A percentile compares a stretch with the other conserved stretches of the same genome.
Conservation (phyloP, 2,113 vertebrate genomes). For the Chrysemys picta region DNA sequence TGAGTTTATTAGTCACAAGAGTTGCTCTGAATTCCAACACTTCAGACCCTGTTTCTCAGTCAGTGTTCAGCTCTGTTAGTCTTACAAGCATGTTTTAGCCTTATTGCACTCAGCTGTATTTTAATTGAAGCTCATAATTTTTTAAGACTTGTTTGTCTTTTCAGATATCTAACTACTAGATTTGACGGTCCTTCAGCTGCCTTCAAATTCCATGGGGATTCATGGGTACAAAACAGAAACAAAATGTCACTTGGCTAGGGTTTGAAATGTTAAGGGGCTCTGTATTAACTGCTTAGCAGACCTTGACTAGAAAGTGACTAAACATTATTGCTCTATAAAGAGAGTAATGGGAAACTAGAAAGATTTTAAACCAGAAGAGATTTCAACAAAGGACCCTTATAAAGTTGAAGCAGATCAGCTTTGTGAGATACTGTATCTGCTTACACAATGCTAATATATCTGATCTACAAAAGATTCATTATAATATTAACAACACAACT, state of each 20-base stretch:
- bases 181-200: conserved; percentile 10
- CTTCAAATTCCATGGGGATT: neutral
- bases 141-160: conserved; percentile 59
- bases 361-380: neutral
- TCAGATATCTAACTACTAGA: conserved; percentile 54
- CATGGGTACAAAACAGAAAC: neutral
- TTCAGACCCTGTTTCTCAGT: neutral
- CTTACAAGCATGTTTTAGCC: neutral
- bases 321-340: neutral
- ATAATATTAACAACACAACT: neutral
- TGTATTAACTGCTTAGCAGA: neutral
- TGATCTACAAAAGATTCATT: neutral
- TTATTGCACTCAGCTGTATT: conserved; percentile 29
- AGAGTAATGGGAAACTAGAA: neutral
- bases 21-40: neutral
- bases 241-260: conserved; percentile 26
- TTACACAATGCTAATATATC: neutral
- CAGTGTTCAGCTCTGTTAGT: neutral
- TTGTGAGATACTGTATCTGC: neutral
- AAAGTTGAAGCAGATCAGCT: neutral
- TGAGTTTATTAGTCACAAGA: neutral
- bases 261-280: conserved; percentile 11
- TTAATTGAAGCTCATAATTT: conserved; percentile 59
- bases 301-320: neutral
- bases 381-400: neutral